Base-by-base conservation (phyloP, 2,113 vertebrate genomes). In the Perca schrenkii region DNA sequence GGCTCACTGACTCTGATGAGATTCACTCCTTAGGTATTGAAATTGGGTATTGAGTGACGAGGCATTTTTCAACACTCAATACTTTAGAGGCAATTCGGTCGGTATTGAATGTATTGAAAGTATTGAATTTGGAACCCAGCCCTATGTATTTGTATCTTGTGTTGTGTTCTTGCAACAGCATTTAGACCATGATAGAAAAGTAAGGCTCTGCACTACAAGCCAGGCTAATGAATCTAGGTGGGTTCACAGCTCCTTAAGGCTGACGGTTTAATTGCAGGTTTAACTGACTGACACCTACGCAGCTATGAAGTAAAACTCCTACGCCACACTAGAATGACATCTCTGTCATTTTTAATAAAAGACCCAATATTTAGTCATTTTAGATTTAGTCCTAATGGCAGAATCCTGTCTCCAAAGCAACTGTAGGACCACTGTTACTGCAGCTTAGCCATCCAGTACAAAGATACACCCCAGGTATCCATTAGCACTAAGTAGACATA, bases 401-500 rank as follows among this genome's bases (percentile, higher is more conserved):
- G 63, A 84, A 57, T 19, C 8, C 10, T 40, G 65, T 43, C 40
- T 75, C 60, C 14, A 52, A 56, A 77, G 57, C 46, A 47, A 22
- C 6, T 47, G 53, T 19, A 14, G 17, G 61, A 34, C 57, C 70
- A 21, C 31, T 15, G 71, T 56, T 58, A 36, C 81, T 77, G 86
- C 65, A 77, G 78, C 28, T 74, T 15, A 57, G 69, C 57, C n/a
- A n/a, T 61, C 43, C 56, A 54, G 54, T 53, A 40, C 69, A 70
- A 56, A 79, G 61, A 83, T 73, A 56, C 56, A 82, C 22, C 70
- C 83, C 16, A 2, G 77, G 75, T 73, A 40, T 80, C 89, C 85
- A 89, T 89, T 89, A 92, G 78, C 77, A 78, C 40, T 28, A 14
- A 66, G 68, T 68, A 61, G 91, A 89, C 72, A 93, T 69, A 16